Evolutionary conservation across 2,888 invertebrate species (phyloP).

Genomic region (Trichopria drosophilae): DNA sequence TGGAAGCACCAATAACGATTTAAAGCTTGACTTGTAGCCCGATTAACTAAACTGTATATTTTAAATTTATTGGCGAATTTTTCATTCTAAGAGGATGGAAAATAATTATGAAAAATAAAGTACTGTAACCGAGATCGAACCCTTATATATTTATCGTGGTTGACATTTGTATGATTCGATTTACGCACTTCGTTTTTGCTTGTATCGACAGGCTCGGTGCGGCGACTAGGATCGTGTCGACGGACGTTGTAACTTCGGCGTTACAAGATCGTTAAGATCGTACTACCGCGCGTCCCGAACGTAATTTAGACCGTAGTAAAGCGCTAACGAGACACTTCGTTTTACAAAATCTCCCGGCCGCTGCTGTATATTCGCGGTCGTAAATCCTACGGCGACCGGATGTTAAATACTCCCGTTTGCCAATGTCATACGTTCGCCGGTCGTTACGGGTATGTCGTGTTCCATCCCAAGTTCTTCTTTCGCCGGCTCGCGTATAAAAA

Average conservation of each 20-base stretch:
- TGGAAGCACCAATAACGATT: no score
- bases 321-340: constrained; percentile 56
- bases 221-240: constrained; percentile 17
- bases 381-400: constrained; percentile 52
- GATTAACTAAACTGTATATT: no score
- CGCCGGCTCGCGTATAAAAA: background rate
- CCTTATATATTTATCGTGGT: no score
- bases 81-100: no score
- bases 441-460: constrained; percentile 17
- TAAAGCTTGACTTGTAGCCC: no score
- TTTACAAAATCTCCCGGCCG: constrained; percentile 53
- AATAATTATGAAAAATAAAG: no score
- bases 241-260: constrained; percentile 20
- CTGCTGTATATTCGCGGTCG: constrained; percentile 43
- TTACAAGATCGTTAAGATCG: constrained; percentile 52
- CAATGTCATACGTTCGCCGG: constrained; percentile 16
- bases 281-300: constrained; percentile 48
- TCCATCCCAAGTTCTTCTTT: background rate
- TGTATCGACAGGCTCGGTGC: no score
- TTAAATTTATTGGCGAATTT: no score
- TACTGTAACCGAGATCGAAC: no score
- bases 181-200: no score
- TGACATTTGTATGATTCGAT: no score
- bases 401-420: constrained; percentile 47
- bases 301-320: constrained; percentile 56